Conservation (phyloP, 92 coral and sea anemone genomes). For the Paragorgia papillata region DNA sequence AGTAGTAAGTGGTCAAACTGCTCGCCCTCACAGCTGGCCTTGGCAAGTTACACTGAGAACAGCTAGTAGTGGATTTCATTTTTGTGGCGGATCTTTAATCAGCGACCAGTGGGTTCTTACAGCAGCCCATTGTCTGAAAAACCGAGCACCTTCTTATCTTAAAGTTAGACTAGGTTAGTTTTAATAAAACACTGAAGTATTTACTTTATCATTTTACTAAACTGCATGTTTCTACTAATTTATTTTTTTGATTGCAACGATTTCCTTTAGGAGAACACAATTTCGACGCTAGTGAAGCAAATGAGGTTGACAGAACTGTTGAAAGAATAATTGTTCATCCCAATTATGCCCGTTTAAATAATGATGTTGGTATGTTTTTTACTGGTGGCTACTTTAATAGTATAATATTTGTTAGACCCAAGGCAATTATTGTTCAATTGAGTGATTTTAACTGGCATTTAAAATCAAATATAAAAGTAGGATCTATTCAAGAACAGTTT, state of each 20-base stretch:
- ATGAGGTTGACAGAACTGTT: slow-evolving; percentile 59
- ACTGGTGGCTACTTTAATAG: not conserved
- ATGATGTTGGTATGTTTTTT: slow-evolving; percentile 62
- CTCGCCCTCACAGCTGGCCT: slow-evolving; percentile 43
- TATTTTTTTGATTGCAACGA: not conserved
- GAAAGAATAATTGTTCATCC: slow-evolving; percentile 66
- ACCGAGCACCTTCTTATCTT: not conserved
- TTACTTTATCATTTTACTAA: not conserved
- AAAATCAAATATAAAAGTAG: too few relatives aligned
- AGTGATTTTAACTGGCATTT: too few relatives aligned
- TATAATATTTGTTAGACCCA: too few relatives aligned
- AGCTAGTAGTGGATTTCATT: slow-evolving; percentile 9
- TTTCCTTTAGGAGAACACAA: slow-evolving; percentile 69
- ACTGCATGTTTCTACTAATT: not conserved
- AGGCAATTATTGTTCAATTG: too few relatives aligned
- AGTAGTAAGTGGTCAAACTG: slow-evolving; percentile 34
- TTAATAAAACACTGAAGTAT: not conserved
- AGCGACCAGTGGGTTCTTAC: slow-evolving; percentile 36
- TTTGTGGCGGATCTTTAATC: slow-evolving; percentile 33
- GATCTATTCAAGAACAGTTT: too few relatives aligned
- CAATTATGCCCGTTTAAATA: slow-evolving; percentile 45
- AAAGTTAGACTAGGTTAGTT: slow-evolving; percentile 21
- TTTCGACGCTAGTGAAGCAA: slow-evolving; percentile 52
- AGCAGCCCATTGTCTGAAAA: slow-evolving; percentile 29
- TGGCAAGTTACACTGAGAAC: slow-evolving; percentile 28